phyloP scores from a whole-genome alignment of 2,888 invertebrate genomes.

The Cephus spinipes region DNA sequence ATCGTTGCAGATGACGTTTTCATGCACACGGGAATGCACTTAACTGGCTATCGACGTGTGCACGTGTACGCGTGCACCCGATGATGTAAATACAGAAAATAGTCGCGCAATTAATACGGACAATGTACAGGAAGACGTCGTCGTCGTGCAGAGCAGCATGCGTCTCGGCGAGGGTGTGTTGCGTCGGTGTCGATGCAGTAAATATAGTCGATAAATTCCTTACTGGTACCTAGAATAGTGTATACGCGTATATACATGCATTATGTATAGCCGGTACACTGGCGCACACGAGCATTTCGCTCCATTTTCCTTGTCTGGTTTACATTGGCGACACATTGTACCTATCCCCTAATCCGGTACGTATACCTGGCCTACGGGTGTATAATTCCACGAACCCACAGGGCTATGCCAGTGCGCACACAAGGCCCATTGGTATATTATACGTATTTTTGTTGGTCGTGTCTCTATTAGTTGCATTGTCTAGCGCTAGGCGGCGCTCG shows the following conservation, averaged over 20 bases:
- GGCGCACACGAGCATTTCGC: neutral
- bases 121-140: neutral
- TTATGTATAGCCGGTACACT: neutral
- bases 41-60: neutral
- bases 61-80: neutral
- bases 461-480: neutral
- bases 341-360: neutral
- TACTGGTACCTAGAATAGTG: neutral
- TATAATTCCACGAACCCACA: neutral
- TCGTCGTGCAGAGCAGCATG: neutral
- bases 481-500: neutral
- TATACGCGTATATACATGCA: neutral
- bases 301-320: neutral
- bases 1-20: neutral
- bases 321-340: neutral
- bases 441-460: neutral
- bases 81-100: neutral
- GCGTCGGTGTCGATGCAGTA: neutral
- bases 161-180: neutral
- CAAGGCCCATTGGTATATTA: neutral
- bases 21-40: neutral
- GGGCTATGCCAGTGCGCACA: neutral
- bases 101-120: neutral
- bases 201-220: neutral
- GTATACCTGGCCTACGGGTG: neutral